Evolutionary conservation across 2,113 vertebrate species (phyloP).

Genomic region (Tachycineta bicolor): DNA sequence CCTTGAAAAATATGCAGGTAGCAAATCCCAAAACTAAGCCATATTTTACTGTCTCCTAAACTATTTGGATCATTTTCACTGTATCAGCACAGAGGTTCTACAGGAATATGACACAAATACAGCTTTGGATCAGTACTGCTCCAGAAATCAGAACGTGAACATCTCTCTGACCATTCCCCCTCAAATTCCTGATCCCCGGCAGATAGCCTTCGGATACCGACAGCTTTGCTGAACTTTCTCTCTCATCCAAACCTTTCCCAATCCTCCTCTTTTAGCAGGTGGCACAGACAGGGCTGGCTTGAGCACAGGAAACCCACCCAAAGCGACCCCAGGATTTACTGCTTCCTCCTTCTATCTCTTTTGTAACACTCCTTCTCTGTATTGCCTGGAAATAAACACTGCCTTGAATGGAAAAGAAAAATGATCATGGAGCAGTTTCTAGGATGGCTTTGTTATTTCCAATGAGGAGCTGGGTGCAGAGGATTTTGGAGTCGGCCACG

Average conservation of each 20-base stretch:
- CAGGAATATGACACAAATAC: not conserved
- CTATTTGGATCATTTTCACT: not conserved
- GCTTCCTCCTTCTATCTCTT: constrained; percentile 4
- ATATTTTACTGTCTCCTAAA: not conserved
- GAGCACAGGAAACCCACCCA: not conserved
- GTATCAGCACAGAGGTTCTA: not conserved
- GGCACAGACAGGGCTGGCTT: not conserved
- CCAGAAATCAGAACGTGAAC: not conserved
- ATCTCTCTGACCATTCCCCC: not conserved
- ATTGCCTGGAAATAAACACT: constrained; percentile 54
- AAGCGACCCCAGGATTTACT: not conserved
- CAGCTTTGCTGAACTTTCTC: not conserved
- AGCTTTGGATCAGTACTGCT: not conserved
- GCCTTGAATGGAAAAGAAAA: constrained; percentile 48
- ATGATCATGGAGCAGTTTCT: not conserved
- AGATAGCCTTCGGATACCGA: not conserved
- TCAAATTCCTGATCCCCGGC: not conserved
- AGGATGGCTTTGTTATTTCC: not conserved
- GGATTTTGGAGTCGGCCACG: not conserved
- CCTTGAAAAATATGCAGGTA: not conserved
- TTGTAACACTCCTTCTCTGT: constrained; percentile 10
- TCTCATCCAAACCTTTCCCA: not conserved
- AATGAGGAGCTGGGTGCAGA: not conserved
- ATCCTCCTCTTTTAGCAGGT: not conserved
- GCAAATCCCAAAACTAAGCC: not conserved